Percentiles rank a stretch among this genome's conserved stretches.
phyloP scores from a whole-genome alignment of 2,888 invertebrate genomes.

The Lypha dubia region DNA sequence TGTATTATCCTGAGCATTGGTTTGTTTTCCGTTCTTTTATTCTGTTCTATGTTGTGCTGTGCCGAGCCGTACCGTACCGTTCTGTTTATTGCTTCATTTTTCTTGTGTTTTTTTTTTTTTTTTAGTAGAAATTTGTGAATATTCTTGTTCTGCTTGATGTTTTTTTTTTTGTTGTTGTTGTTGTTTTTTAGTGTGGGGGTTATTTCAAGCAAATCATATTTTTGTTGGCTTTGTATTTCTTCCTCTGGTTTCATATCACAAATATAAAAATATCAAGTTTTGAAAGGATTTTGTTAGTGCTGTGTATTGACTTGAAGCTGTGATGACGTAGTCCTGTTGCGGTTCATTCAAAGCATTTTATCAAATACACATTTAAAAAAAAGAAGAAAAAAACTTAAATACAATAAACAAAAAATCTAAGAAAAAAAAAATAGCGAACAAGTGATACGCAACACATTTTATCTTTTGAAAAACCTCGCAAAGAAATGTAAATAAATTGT shows the following conservation, averaged over 20 bases:
- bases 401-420: slow-evolving; percentile 14
- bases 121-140: slow-evolving; percentile 50
- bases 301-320: slow-evolving; percentile 72
- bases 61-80: slow-evolving; percentile 8
- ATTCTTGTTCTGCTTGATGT: slow-evolving; percentile 33
- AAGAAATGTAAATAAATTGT: slow-evolving; percentile 45
- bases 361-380: slow-evolving; percentile 49
- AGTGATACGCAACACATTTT: slow-evolving; percentile 47
- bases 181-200: slow-evolving; percentile 54
- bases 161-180: not conserved
- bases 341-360: slow-evolving; percentile 57
- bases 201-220: slow-evolving; percentile 48
- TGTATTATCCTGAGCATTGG: slow-evolving; percentile 70
- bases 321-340: slow-evolving; percentile 70
- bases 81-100: slow-evolving; percentile 10
- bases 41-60: slow-evolving; percentile 9
- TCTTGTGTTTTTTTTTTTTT: no score
- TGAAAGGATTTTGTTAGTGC: slow-evolving; percentile 70
- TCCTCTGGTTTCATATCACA: slow-evolving; percentile 63
- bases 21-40: slow-evolving; percentile 35
- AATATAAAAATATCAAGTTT: slow-evolving; percentile 69
- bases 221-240: slow-evolving; percentile 58
- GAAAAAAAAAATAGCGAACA: slow-evolving; percentile 3
- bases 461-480: slow-evolving; percentile 17
- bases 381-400: slow-evolving; percentile 26